Conservation (phyloP, 2,888 invertebrate species). For the Drosophila villosipedis region DNA sequence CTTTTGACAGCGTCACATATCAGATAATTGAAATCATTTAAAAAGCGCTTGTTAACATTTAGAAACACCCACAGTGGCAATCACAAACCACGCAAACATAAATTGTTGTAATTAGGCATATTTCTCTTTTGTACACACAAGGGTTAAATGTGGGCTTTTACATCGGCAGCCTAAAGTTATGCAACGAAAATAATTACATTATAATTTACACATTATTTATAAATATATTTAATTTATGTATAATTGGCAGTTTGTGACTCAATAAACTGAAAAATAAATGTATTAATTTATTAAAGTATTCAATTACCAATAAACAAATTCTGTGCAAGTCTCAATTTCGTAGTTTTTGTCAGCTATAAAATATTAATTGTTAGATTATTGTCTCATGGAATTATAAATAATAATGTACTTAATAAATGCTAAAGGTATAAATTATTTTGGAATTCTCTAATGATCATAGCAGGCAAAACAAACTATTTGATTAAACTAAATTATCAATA, state of each 20-base stretch:
- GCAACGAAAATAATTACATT: conserved; percentile 37
- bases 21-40: conserved; percentile 69
- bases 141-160: conserved; percentile 30
- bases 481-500: conserved; percentile 32
- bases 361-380: conserved; percentile 10
- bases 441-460: conserved; percentile 70
- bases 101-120: conserved; percentile 21
- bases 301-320: neutral
- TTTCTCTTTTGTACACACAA: neutral
- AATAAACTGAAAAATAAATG: conserved; percentile 7
- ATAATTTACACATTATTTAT: neutral
- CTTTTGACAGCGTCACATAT: conserved; percentile 46
- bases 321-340: neutral
- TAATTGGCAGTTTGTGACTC: conserved; percentile 25
- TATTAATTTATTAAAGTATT: conserved; percentile 7
- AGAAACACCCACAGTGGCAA: conserved; percentile 39
- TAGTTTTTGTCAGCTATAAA: conserved; percentile 3
- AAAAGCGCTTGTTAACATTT: conserved; percentile 46
- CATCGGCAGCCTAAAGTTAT: conserved; percentile 53
- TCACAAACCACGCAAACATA: neutral
- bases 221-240: conserved; percentile 5
- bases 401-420: conserved; percentile 25
- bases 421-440: conserved; percentile 29
- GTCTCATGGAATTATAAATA: conserved; percentile 20
- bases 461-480: conserved; percentile 28